Percentiles rank a stretch among this genome's conserved stretches.
phyloP scores from a whole-genome alignment of 64 coral and sea anemone species.

The Pocillopora damicornis region DNA sequence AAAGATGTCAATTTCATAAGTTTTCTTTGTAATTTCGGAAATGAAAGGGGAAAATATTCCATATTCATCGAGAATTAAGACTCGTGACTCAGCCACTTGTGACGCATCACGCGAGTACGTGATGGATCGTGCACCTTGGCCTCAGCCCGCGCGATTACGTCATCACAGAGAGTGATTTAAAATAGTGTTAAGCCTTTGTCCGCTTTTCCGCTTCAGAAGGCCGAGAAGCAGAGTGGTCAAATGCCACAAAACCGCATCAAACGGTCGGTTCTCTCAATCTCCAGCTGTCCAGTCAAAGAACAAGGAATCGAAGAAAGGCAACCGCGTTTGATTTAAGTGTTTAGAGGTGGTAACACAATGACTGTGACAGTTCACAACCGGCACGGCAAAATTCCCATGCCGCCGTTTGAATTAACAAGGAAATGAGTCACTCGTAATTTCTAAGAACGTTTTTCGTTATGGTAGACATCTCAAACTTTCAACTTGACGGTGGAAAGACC shows the following conservation, averaged over 20 bases:
- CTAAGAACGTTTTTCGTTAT: neutral
- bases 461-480: neutral
- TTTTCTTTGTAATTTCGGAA: neutral
- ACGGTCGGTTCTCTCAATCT: conserved; percentile 14
- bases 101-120: conserved; percentile 72
- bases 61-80: neutral
- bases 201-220: conserved; percentile 32
- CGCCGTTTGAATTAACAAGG: conserved; percentile 2
- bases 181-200: conserved; percentile 35
- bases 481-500: neutral
- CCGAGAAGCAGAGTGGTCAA: conserved; percentile 30
- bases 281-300: conserved; percentile 44
- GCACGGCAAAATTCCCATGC: neutral
- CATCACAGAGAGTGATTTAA: conserved; percentile 45
- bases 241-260: conserved; percentile 48
- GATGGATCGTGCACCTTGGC: conserved; percentile 76
- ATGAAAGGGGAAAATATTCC: neutral
- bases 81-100: conserved; percentile 29
- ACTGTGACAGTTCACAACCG: neutral
- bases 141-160: conserved; percentile 47
- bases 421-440: conserved; percentile 21
- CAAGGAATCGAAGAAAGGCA: neutral
- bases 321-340: conserved; percentile 7
- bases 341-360: neutral
- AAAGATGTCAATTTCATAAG: neutral